Base-by-base conservation (phyloP, 2,113 vertebrate species). In the Cacatua alba region DNA sequence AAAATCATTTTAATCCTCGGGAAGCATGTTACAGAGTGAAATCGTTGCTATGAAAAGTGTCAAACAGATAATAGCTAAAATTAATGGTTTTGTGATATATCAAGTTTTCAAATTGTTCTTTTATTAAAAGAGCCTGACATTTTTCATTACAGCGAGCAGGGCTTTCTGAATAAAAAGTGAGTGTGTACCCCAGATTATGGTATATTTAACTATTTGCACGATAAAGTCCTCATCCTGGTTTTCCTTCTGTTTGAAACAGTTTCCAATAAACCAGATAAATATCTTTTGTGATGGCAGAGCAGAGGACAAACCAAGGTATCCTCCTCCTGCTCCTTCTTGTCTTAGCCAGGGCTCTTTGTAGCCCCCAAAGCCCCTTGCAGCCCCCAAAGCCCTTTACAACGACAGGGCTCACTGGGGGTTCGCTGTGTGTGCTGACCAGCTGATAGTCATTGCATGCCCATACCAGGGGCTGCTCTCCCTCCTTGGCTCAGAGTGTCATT, bases 11-110 rank as follows among this genome's bases (percentile, higher is more conserved):
- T 98, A 98, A 97, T 97, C 91, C 95, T 95, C 33, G 17, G 94
- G 93, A 97, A 97, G 96, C 96, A 97, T 95, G 91, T 98, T 97
- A 97, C 92, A 95, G 82, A 85, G 37, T 91, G 92, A 98, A 97
- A 97, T 96, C 90, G 31, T 96, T 95, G 95, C 92, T 97, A 96
- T 97, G 96, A 97, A 96, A 97, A 98, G 94, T 96, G 95, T 97
- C 96, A 97, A 96, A 96, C 79, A 97, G 95, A 97, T 97, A 97
- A 97, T 96, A 97, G 94, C 94, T 96, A 98, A 98, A 98, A 98
- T 97, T 97, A 97, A 98, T 97, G 97, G 97, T 96, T 98, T 98
- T 97, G 96, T 97, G 95, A 97, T 97, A 97, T 97, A 98, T 91
- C 88, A 97, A 95, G 86, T 95, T 97, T 97, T 96, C 94, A 95